Percentiles rank a stretch among this genome's conserved stretches.
phyloP scores from a whole-genome alignment of 2,797 vertebrate genomes.

The Anas bernieri region DNA sequence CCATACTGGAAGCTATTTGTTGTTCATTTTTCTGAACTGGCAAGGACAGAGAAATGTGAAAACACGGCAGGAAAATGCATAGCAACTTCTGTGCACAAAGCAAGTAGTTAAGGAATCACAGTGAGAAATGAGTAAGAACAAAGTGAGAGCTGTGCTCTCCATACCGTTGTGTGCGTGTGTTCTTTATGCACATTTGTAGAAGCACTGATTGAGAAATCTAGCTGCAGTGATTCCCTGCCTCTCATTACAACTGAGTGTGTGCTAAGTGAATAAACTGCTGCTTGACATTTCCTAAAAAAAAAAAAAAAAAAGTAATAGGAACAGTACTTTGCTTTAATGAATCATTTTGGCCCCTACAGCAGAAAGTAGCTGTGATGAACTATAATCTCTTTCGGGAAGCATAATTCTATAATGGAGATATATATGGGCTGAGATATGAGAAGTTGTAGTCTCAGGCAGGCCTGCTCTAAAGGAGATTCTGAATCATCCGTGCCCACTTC shows the following conservation, averaged over 20 bases:
- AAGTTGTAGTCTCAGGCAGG: slow-evolving; percentile 17
- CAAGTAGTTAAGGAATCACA: not conserved
- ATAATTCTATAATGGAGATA: slow-evolving; percentile 35
- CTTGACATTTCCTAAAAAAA: slow-evolving; percentile 58
- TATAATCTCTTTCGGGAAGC: slow-evolving; percentile 11
- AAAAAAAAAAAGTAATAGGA: slow-evolving; percentile 44
- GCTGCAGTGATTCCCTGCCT: slow-evolving; percentile 40
- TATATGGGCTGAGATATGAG: slow-evolving; percentile 25
- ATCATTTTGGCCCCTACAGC: slow-evolving; percentile 51
- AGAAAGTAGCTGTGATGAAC: slow-evolving; percentile 51
- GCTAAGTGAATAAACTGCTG: slow-evolving; percentile 60
- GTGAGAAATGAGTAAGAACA: slow-evolving; percentile 16
- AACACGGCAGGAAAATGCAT: not conserved
- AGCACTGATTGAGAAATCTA: slow-evolving; percentile 50
- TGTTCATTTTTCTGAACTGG: slow-evolving; percentile 17
- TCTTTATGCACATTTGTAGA: not conserved
- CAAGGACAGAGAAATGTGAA: not conserved
- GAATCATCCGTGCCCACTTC: slow-evolving; percentile 62
- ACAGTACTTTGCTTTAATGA: slow-evolving; percentile 63
- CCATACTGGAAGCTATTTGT: not conserved
- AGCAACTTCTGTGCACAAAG: slow-evolving; percentile 13
- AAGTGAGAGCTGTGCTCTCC: not conserved
- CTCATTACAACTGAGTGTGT: not conserved
- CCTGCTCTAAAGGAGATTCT: slow-evolving; percentile 43
- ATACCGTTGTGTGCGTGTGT: too few species aligned